Evolutionary conservation across 2,113 vertebrate species (phyloP).

Genomic region (Physeter macrocephalus): DNA sequence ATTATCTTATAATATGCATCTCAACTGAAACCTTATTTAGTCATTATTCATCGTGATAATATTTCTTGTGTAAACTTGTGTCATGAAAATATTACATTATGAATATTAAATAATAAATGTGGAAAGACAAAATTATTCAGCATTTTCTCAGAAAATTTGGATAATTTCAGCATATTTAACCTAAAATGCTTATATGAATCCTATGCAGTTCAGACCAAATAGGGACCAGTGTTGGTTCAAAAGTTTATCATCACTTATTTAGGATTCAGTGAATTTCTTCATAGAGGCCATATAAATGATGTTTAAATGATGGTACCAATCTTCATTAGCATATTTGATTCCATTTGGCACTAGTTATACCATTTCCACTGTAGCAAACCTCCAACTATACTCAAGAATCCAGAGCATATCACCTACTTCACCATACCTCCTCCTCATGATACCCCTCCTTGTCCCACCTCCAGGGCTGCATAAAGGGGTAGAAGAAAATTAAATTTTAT

Average conservation of each 20-base stretch:
- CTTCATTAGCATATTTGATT: not conserved
- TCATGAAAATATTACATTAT: not conserved
- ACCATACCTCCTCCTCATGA: not conserved
- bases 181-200: not conserved
- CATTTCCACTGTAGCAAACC: not conserved
- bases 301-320: not conserved
- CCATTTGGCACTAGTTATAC: not conserved
- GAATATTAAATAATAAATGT: not conserved
- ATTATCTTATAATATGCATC: not conserved
- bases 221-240: not conserved
- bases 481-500: not conserved
- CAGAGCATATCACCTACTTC: not conserved
- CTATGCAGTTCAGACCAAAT: not conserved
- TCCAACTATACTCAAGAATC: not conserved
- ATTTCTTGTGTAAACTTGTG: not conserved
- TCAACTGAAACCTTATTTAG: not conserved
- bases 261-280: not conserved
- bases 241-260: not conserved
- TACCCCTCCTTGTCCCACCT: not conserved
- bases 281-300: not conserved
- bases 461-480: not conserved
- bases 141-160: not conserved
- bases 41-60: not conserved
- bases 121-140: not conserved
- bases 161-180: not conserved